A percentile compares a stretch with the other conserved stretches of the same genome.
These are phyloP conservation scores for Papilio protenor DNA, from an alignment of 2,888 invertebrate species.

Conservation along the genomic window DNA sequence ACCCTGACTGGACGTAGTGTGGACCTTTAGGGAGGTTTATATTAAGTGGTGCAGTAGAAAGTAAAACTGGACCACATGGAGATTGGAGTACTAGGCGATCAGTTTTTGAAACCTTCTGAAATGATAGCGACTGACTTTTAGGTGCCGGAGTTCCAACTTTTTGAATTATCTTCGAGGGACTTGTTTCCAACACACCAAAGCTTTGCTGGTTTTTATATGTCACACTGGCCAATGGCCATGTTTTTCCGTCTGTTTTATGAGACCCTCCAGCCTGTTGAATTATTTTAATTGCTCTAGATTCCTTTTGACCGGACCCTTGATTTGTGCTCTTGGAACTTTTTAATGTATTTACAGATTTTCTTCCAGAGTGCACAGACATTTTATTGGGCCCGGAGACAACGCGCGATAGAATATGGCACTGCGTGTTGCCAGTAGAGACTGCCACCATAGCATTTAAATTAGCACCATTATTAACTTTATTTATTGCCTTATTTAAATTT, in stretches of 20 bases:
- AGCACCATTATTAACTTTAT: slow-evolving; percentile 80
- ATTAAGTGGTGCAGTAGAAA: slow-evolving; percentile 74
- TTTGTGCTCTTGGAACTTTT: slow-evolving; percentile 71
- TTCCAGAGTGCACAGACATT: slow-evolving; percentile 78
- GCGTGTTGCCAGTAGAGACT: slow-evolving; percentile 72
- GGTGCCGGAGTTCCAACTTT: slow-evolving; percentile 78
- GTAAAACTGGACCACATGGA: slow-evolving; percentile 75
- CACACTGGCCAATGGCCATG: slow-evolving; percentile 74
- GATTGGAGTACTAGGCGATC: slow-evolving; percentile 77
- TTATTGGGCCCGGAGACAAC: slow-evolving; percentile 81
- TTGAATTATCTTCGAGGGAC: slow-evolving; percentile 75
- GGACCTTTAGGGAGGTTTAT: slow-evolving; percentile 75
- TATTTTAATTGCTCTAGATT: slow-evolving; percentile 82
- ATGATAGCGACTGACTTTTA: slow-evolving; percentile 65
- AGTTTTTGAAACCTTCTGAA: slow-evolving; percentile 72
- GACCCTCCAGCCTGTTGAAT: slow-evolving; percentile 78
- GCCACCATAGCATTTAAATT: slow-evolving; percentile 77
- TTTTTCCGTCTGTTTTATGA: slow-evolving; percentile 73
- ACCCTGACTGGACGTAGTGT: slow-evolving; percentile 79
- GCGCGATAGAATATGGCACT: slow-evolving; percentile 79
- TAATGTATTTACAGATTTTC: slow-evolving; percentile 72
- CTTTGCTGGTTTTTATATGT: slow-evolving; percentile 73
- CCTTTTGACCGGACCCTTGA: slow-evolving; percentile 69
- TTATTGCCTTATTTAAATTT: slow-evolving; percentile 72
- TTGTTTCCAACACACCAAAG: slow-evolving; percentile 70